A percentile compares a stretch with the other conserved stretches of the same genome.
These are phyloP conservation scores for Myxocyprinus asiaticus DNA, from an alignment of 2,113 vertebrate species.

Conservation along the genomic window DNA sequence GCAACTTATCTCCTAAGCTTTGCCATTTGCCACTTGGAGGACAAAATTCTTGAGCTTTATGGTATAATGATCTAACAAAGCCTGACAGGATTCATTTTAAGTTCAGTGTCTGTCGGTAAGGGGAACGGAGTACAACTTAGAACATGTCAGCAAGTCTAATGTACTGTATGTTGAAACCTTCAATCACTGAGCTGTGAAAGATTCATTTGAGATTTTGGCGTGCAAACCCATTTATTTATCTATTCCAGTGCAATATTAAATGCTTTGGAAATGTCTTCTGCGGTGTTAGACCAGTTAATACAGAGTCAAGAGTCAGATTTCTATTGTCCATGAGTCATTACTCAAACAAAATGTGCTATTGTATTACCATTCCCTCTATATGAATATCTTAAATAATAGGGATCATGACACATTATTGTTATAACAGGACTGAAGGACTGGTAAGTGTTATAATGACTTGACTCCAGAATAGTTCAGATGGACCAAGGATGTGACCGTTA, in stretches of 20 bases:
- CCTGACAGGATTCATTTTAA: neutral
- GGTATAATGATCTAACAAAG: neutral
- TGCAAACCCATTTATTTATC: neutral
- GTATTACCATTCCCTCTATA: constrained; percentile 4
- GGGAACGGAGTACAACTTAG: neutral
- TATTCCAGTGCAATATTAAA: neutral
- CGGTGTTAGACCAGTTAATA: neutral
- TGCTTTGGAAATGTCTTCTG: neutral
- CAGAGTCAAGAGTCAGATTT: neutral
- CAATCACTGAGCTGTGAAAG: neutral
- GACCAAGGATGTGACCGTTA: too few species aligned
- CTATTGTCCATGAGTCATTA: neutral
- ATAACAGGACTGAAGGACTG: neutral
- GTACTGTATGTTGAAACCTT: neutral
- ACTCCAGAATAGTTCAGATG: too few species aligned
- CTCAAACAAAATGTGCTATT: neutral
- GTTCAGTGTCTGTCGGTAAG: neutral
- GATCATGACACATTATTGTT: neutral
- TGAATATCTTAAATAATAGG: neutral
- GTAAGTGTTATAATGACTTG: too few species aligned
- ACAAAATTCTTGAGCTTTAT: neutral
- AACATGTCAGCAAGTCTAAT: neutral
- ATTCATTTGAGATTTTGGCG: neutral
- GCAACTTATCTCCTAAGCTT: neutral
- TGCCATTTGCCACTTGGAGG: neutral